These are phyloP conservation scores for Chymomyza procnemis DNA, from an alignment of 2,888 invertebrate species.

Conservation along the genomic window DNA sequence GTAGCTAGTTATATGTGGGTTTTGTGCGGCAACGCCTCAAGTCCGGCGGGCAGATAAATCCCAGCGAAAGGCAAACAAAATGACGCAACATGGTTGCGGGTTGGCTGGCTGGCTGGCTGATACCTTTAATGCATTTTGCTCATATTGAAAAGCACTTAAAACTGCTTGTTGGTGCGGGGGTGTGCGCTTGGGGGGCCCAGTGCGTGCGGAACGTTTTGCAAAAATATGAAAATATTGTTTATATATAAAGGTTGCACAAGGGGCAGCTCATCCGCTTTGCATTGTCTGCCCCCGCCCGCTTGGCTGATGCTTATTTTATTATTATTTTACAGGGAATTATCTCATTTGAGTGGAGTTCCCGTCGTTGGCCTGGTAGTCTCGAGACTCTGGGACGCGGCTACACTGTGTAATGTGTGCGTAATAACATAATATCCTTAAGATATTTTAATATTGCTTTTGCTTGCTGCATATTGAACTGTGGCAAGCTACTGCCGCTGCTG, in stretches of 20 bases:
- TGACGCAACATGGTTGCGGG: slow-evolving; percentile 17
- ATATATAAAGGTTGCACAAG: not conserved
- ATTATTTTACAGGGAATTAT: slow-evolving; percentile 76
- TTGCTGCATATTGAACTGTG: slow-evolving; percentile 67
- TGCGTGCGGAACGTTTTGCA: slow-evolving; percentile 29
- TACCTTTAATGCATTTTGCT: slow-evolving; percentile 68
- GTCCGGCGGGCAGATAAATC: slow-evolving; percentile 41
- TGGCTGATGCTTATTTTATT: slow-evolving; percentile 63
- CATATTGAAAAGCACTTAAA: slow-evolving; percentile 72
- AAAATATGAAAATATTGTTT: slow-evolving; percentile 56
- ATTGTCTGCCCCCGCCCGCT: slow-evolving; percentile 7
- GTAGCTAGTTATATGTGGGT: not conserved
- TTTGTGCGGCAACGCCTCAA: not conserved
- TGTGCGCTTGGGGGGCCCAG: not conserved
- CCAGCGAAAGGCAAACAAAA: slow-evolving; percentile 26
- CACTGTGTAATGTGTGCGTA: slow-evolving; percentile 64
- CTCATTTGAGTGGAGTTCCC: slow-evolving; percentile 71
- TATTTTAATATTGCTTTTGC: slow-evolving; percentile 69
- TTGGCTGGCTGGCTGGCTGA: not conserved
- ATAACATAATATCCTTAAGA: slow-evolving; percentile 77
- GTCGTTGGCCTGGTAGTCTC: slow-evolving; percentile 9
- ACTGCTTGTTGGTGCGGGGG: slow-evolving; percentile 19
- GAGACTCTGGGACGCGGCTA: not conserved
- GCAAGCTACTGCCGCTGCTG: slow-evolving; percentile 37
- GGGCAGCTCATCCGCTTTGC: not conserved